Evolutionary conservation across 2,888 invertebrate genomes (phyloP).

Genomic region (Xanthorhoe spadicearia): DNA sequence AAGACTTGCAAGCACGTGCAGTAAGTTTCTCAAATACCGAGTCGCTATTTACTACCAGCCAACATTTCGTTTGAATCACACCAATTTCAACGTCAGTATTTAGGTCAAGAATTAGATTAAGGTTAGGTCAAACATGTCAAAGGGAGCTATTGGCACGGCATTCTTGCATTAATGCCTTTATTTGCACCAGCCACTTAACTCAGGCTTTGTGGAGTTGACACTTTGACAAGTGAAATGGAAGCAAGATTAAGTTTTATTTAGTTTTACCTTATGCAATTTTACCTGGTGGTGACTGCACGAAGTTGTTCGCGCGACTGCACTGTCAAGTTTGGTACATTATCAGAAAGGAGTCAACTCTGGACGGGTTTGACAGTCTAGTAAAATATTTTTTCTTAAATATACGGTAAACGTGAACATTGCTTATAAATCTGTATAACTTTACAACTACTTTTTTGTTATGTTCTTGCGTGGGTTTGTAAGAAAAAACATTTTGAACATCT

Average conservation of each 20-base stretch:
- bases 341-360: too few relatives aligned
- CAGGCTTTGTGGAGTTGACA: conserved; percentile 13
- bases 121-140: conserved; percentile 56
- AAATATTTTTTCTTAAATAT: neutral
- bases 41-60: conserved; percentile 17
- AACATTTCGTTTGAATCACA: conserved; percentile 37
- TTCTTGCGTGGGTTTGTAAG: neutral
- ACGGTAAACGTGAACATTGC: neutral
- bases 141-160: conserved; percentile 71
- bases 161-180: conserved; percentile 74
- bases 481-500: neutral
- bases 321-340: neutral
- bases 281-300: neutral
- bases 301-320: neutral
- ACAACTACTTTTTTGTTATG: neutral
- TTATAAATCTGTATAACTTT: neutral
- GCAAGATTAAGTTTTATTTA: neutral
- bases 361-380: too few relatives aligned
- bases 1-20: neutral
- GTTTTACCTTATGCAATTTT: neutral
- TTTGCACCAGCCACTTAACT: conserved; percentile 35
- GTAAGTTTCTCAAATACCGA: conserved; percentile 23
- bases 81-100: conserved; percentile 45
- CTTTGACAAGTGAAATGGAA: conserved; percentile 12
- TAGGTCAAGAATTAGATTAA: conserved; percentile 59